Conservation (phyloP, 2,888 invertebrate genomes). For the Folsomia manolachei region DNA sequence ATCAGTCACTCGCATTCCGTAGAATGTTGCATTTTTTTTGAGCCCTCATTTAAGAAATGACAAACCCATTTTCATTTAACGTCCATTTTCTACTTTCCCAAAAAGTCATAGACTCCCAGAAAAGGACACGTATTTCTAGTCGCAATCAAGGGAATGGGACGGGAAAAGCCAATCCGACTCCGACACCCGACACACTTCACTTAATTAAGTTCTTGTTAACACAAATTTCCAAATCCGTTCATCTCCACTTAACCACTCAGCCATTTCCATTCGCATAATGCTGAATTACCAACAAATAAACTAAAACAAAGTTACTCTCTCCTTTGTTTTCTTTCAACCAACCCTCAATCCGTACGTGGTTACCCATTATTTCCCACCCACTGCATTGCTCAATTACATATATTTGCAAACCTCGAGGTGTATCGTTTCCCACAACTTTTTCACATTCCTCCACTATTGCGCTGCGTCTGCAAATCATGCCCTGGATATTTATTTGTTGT, state of each 20-base stretch:
- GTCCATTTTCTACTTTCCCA: not conserved
- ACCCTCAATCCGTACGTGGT: not conserved
- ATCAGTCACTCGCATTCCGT: not conserved
- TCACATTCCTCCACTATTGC: too few species aligned
- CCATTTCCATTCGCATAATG: not conserved
- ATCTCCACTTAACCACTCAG: not conserved
- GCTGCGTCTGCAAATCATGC: too few species aligned
- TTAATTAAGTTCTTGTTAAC: conserved; percentile 8
- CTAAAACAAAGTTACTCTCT: not conserved
- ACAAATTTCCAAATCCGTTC: not conserved
- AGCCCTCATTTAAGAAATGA: not conserved
- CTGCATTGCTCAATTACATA: not conserved
- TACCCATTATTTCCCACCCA: not conserved
- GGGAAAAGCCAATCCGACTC: not conserved
- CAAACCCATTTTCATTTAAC: not conserved
- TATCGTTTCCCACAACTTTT: too few species aligned
- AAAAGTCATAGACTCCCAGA: not conserved
- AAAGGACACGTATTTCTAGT: not conserved
- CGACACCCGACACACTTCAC: not conserved
- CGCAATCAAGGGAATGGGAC: not conserved
- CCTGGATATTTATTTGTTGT: too few species aligned
- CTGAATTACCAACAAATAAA: not conserved
- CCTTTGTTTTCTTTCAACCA: not conserved
- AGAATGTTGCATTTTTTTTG: not conserved
- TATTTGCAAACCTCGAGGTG: not conserved